Base-by-base conservation (phyloP, 2,113 vertebrate species). In the Aramus guarauna region DNA sequence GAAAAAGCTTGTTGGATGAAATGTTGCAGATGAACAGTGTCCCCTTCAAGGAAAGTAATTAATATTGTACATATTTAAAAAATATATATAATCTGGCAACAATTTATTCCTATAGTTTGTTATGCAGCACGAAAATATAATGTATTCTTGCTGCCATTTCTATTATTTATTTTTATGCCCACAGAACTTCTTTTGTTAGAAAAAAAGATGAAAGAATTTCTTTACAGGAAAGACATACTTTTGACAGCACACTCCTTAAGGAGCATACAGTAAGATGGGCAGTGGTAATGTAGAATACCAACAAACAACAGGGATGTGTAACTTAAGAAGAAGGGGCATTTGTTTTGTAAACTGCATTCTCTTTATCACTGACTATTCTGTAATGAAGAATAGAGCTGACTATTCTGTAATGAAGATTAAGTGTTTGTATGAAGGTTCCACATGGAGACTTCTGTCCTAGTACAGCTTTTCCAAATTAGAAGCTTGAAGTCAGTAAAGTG, bases 1-100 rank as follows among this genome's bases (percentile, higher is more conserved):
- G 93, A 96, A 94, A 96, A 97, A 97, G 93, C 83, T 94, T 96
- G 95, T 68, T 89, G 94, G 91, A 96, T 94, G 92, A 97, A 96
- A 97, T 81, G 63, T 83, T 97, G 85, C 79, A 96, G 92, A 97
- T 93, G 95, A 97, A 85, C 58, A 88, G 48, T 29, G 56, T 95
- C 63, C 88, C 23, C 85, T 93, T 97, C 32, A n/a, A 92, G 73
- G 45, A 92, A 95, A 84, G 50, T 37, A 92, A 95, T 92, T 92
- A 92, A 95, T 93, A 95, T 41, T 74, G 47, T 24, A 48, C 24
- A 6, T 27, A 62, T 84, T 96, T 36, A 0, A 41, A 74, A 90
- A 58, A 78, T 20, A 29, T 45, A 73, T 23, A 55, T 3, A 76
- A 94, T 43, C 62, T 64, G 53, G 69, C 81, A 76, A 90, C 11